Conservation (phyloP, 2,113 vertebrate genomes). For the Corythornis madagascariensis region DNA sequence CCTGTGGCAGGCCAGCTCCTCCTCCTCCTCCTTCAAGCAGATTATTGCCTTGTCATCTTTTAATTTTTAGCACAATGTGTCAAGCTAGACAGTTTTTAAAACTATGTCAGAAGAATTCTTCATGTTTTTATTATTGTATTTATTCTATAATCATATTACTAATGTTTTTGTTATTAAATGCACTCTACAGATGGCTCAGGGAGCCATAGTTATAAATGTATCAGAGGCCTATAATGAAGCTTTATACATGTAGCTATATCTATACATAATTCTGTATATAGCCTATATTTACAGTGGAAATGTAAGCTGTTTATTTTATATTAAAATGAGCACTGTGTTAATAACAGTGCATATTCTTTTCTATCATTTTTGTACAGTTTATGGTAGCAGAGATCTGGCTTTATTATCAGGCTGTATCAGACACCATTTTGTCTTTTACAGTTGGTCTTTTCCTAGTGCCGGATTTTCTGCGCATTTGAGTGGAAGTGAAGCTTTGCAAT, state of each 20-base stretch:
- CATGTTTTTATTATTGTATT: conserved; percentile 81
- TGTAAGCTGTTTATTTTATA: conserved; percentile 89
- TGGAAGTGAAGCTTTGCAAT: conserved; percentile 60
- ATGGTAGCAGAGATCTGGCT: conserved; percentile 74
- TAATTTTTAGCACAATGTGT: conserved; percentile 75
- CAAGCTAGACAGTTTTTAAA: conserved; percentile 68
- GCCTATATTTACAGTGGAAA: conserved; percentile 89
- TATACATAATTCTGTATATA: conserved; percentile 85
- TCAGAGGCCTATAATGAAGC: conserved; percentile 86
- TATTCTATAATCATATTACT: conserved; percentile 80
- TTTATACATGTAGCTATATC: conserved; percentile 90
- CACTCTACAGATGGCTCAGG: conserved; percentile 86
- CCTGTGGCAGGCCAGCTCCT: conserved; percentile 73
- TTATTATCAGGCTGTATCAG: conserved; percentile 63
- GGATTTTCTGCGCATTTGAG: conserved; percentile 53
- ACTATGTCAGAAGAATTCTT: conserved; percentile 61
- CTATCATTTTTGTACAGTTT: conserved; percentile 81
- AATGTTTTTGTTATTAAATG: conserved; percentile 82
- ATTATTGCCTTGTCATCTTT: conserved; percentile 75
- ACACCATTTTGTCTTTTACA: conserved; percentile 36
- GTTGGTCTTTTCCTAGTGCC: conserved; percentile 65
- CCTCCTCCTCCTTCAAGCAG: conserved; percentile 57
- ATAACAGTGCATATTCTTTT: conserved; percentile 79
- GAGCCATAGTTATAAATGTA: conserved; percentile 87
- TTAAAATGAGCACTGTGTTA: conserved; percentile 84